Evolutionary conservation across 2,888 invertebrate species (phyloP).

Genomic region (Agrotis exclamationis): DNA sequence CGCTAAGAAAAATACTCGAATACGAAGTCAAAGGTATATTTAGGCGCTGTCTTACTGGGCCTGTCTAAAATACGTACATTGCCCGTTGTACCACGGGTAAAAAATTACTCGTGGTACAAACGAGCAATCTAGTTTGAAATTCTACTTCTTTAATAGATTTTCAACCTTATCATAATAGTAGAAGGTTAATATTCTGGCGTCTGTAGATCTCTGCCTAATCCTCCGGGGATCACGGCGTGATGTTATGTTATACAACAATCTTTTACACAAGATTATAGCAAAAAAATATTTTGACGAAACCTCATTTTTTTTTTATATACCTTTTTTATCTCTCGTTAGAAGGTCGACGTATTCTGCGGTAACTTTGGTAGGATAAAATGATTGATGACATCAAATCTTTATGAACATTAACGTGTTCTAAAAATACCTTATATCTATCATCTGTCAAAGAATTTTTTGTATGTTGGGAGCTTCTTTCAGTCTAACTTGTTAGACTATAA

Average conservation of each 20-base stretch:
- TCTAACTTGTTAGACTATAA: too few relatives aligned
- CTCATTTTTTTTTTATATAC: constrained; percentile 13
- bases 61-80: too few relatives aligned
- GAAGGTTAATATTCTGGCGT: too few relatives aligned
- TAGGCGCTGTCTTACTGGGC: neutral
- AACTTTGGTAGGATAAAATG: constrained; percentile 7
- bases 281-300: neutral
- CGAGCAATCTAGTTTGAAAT: too few relatives aligned
- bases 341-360: neutral
- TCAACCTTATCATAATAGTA: too few relatives aligned
- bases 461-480: neutral
- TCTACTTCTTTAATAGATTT: too few relatives aligned
- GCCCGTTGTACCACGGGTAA: too few relatives aligned
- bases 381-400: constrained; percentile 30
- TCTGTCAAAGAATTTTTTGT: neutral
- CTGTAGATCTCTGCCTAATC: too few relatives aligned
- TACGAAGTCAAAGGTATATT: constrained; percentile 9
- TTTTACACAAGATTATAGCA: neutral
- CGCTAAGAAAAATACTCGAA: constrained; percentile 51
- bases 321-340: constrained; percentile 17
- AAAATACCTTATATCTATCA: neutral
- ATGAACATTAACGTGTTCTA: constrained; percentile 9
- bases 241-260: neutral
- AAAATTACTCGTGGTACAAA: too few relatives aligned
- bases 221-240: too few relatives aligned